A percentile compares a stretch with the other conserved stretches of the same genome.
Evolutionary conservation across 1,140 invertebrate genomes (phyloP).

Genomic region (Drosophila lacteicornis): DNA sequence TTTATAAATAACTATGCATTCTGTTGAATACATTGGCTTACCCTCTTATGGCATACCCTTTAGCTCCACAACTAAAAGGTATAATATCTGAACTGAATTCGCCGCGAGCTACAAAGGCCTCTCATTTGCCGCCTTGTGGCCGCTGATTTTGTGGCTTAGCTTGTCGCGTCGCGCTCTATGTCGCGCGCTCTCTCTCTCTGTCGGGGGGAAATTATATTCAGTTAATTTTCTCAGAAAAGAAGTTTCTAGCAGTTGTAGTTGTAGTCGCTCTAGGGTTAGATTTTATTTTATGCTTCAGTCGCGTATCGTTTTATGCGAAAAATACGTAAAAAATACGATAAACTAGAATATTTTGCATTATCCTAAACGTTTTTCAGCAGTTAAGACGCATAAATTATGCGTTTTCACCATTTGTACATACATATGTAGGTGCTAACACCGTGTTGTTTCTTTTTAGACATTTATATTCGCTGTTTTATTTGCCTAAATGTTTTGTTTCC

Average conservation of each 20-base stretch:
- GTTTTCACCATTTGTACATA: constrained; percentile 1
- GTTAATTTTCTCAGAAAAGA: constrained; percentile 45
- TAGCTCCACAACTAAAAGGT: not conserved
- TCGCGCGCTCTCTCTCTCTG: not conserved
- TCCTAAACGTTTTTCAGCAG: constrained; percentile 1
- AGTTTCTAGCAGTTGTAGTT: constrained; percentile 54
- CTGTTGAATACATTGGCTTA: not conserved
- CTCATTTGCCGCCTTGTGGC: constrained; percentile 54
- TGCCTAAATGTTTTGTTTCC: not conserved
- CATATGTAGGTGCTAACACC: not conserved
- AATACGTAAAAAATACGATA: constrained; percentile 2
- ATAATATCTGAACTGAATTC: constrained; percentile 24
- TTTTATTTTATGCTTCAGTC: constrained; percentile 20
- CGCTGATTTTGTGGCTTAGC: constrained; percentile 2
- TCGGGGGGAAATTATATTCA: constrained; percentile 24
- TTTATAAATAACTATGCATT: too few relatives aligned
- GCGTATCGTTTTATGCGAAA: constrained; percentile 6
- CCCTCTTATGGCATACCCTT: not conserved
- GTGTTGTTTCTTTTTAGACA: not conserved
- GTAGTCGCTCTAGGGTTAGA: constrained; percentile 11
- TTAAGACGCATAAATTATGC: constrained; percentile 1
- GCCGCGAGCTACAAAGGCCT: constrained; percentile 20
- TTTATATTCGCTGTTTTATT: not conserved
- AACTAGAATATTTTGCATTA: not conserved
- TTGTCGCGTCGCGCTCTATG: constrained; percentile 20